Evolutionary conservation across 2,888 invertebrate genomes (phyloP), one percentile per base, ranked within the genome.

Genomic region (Dusona sp.): DNA sequence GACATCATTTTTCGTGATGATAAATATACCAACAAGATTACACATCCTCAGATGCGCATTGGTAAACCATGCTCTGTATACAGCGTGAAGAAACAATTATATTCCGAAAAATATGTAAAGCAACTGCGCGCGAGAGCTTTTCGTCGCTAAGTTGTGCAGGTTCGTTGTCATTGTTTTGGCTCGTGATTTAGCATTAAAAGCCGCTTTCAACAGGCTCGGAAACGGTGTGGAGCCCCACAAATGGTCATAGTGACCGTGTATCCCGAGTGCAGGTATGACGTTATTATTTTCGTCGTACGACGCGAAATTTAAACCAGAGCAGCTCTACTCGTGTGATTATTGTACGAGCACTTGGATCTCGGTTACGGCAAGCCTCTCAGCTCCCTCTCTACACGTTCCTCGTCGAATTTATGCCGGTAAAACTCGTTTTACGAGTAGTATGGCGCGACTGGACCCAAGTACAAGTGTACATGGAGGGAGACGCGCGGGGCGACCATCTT

Each of bases 341-440:
- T 68, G 67, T 64, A 68, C 2, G 74, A 65, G 61, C 64, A 72
- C 74, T 75, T 75, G 81, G 80, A 54, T 74, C 81, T 81, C 65
- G 54, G 65, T 74, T 74, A 57, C 67, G 74, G 29, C 65, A 38
- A 54, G 51, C 9, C 19, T 42, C 70, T 64, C 65, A 19, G 16
- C 42, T 61, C 70, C 36, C 73, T 16, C 38, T 29, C 7, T 61
- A 57, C 72, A 42, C 25, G 25, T 54, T 68, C 54, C 87, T 84
- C 81, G 61, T 79, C 82, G 79, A 87, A 86, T 87, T 86, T 86
- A 87, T 79, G 86, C 86, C 81, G 86, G 86, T 75, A 79, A 86
- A 87, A 87, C 87, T 87, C 86, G 87, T 87, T 87, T 87, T 84
- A 84, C 87, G 83, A 84, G 87, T 84, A 75, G 48, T 54, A 80